Evolutionary conservation across 2,888 invertebrate species (phyloP).

Genomic region (Dryocosmus kuriphilus): DNA sequence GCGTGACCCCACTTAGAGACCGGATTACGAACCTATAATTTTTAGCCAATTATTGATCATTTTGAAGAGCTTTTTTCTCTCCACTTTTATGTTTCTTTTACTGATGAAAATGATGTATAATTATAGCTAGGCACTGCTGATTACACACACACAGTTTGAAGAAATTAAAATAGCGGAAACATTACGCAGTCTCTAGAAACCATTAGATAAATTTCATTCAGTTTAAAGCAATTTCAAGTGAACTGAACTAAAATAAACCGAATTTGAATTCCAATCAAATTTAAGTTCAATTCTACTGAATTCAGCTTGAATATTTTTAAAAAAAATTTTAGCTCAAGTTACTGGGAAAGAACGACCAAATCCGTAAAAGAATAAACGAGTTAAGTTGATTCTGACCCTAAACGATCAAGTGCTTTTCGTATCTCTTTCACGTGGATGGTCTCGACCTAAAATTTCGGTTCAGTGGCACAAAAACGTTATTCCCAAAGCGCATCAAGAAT

Average conservation of each 20-base stretch:
- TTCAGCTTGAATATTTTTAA: no score
- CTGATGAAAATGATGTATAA: neutral
- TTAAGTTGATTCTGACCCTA: neutral
- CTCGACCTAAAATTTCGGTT: neutral
- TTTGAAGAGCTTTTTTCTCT: neutral
- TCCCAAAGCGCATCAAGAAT: neutral
- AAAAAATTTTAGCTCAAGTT: neutral
- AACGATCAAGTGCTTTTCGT: neutral
- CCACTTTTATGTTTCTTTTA: neutral
- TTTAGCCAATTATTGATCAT: slow-evolving; percentile 9
- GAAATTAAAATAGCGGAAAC: neutral
- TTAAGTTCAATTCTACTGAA: no score
- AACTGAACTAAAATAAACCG: no score
- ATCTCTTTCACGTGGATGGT: neutral
- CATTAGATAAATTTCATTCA: no score
- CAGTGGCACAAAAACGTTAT: neutral
- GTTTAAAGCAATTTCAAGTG: no score
- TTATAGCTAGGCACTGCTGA: neutral
- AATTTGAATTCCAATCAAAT: no score
- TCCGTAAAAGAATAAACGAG: neutral
- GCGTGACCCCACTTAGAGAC: neutral
- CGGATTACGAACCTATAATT: neutral
- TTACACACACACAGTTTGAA: neutral
- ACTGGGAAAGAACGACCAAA: neutral
- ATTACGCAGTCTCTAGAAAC: neutral